Conservation (phyloP, 2,113 vertebrate species). For the Thunnus thynnus region DNA sequence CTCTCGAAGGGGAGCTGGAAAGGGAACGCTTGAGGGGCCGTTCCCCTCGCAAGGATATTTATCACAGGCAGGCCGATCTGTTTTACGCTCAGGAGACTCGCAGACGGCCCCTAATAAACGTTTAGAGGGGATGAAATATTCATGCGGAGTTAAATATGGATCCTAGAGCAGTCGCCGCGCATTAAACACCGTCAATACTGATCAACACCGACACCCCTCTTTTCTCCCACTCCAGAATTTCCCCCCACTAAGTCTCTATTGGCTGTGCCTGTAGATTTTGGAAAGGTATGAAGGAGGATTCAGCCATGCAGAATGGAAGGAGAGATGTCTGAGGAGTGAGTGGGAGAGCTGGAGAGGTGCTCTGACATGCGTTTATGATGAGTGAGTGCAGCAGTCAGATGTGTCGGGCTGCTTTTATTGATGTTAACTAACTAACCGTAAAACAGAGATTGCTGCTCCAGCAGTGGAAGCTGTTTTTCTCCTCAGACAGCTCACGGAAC, state of each 20-base stretch:
- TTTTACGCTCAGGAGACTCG: slow-evolving; percentile 72
- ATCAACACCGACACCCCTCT: slow-evolving; percentile 72
- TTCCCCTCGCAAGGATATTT: slow-evolving; percentile 72
- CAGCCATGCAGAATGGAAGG: slow-evolving; percentile 50
- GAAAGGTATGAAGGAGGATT: slow-evolving; percentile 43
- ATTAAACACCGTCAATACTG: slow-evolving; percentile 79
- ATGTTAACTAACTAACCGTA: slow-evolving; percentile 63
- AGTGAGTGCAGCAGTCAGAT: slow-evolving; percentile 51
- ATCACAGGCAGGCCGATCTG: slow-evolving; percentile 68
- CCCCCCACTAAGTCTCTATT: neutral
- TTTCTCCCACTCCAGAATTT: slow-evolving; percentile 30
- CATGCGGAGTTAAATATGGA: slow-evolving; percentile 83
- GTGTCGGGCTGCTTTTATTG: slow-evolving; percentile 59
- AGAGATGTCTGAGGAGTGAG: slow-evolving; percentile 3
- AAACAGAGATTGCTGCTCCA: slow-evolving; percentile 55
- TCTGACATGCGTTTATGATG: slow-evolving; percentile 56
- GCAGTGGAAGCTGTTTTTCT: slow-evolving; percentile 43
- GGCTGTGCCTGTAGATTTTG: slow-evolving; percentile 17
- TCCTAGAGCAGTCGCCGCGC: slow-evolving; percentile 67
- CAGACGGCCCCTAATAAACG: slow-evolving; percentile 78
- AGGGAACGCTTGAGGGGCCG: slow-evolving; percentile 57
- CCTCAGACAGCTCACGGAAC: slow-evolving; percentile 43
- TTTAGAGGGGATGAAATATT: slow-evolving; percentile 82
- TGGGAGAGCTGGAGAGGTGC: slow-evolving; percentile 16
- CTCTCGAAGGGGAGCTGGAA: slow-evolving; percentile 38